Conservation (phyloP, 1,140 invertebrate species). For the Dendroctonus ponderosae region DNA sequence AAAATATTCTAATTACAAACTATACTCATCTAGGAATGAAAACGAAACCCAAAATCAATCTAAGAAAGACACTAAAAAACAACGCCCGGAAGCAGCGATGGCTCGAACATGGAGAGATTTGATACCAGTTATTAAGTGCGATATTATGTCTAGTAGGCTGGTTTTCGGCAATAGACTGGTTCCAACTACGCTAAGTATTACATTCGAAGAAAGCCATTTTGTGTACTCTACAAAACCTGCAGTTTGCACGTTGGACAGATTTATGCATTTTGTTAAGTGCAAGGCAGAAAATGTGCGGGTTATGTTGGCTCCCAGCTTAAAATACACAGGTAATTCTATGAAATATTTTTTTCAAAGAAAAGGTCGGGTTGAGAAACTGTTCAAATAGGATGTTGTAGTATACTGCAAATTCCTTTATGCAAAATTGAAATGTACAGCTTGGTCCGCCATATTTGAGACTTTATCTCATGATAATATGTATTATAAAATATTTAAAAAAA, state of each 20-base stretch:
- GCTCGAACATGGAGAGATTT: slow-evolving; percentile 91
- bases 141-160: slow-evolving; percentile 84
- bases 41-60: slow-evolving; percentile 33
- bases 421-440: no score
- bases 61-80: slow-evolving; percentile 57
- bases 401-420: no score
- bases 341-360: no score
- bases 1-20: background rate
- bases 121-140: slow-evolving; percentile 94
- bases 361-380: no score
- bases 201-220: slow-evolving; percentile 92
- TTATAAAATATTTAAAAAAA: no score
- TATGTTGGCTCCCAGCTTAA: slow-evolving; percentile 88
- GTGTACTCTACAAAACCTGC: slow-evolving; percentile 94
- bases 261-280: slow-evolving; percentile 95
- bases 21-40: slow-evolving; percentile 25
- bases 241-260: slow-evolving; percentile 86
- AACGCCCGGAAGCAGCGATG: slow-evolving; percentile 71
- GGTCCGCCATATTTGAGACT: no score
- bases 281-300: slow-evolving; percentile 88
- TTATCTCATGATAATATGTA: no score
- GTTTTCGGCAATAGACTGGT: slow-evolving; percentile 96
- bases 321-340: slow-evolving; percentile 68
- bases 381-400: no score
- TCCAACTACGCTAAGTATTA: slow-evolving; percentile 89